Percentiles rank a stretch among this genome's conserved stretches.
Conservation (phyloP, 2,888 invertebrate genomes). For the Bombyx huttoni region DNA sequence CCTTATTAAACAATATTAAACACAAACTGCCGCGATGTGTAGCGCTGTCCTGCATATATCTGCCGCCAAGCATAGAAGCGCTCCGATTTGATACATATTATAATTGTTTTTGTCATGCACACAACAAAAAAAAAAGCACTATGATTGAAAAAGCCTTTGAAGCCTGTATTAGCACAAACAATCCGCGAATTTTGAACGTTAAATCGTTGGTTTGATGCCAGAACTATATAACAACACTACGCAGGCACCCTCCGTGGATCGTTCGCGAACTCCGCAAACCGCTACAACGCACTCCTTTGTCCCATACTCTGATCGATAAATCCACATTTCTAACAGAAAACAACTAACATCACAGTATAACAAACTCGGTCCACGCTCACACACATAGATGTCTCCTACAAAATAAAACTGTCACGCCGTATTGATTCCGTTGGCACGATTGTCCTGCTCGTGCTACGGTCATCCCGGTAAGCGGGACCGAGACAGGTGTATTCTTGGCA, state of each 20-base stretch:
- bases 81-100: too few relatives aligned
- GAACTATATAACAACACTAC: too few relatives aligned
- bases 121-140: too few relatives aligned
- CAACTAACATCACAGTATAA: not conserved
- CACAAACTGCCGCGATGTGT: too few relatives aligned
- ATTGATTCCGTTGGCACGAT: conserved; percentile 55
- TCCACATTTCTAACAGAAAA: not conserved
- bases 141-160: too few relatives aligned
- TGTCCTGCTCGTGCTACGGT: conserved; percentile 26
- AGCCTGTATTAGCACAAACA: too few relatives aligned
- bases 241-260: conserved; percentile 7
- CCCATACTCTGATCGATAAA: not conserved
- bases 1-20: too few relatives aligned
- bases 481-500: conserved; percentile 33
- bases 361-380: conserved; percentile 12
- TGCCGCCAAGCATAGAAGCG: too few relatives aligned
- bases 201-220: too few relatives aligned
- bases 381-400: conserved; percentile 47
- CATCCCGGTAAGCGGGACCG: conserved; percentile 14
- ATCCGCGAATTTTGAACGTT: too few relatives aligned
- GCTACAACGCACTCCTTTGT: not conserved
- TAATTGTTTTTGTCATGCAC: too few relatives aligned
- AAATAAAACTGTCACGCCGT: conserved; percentile 64
- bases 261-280: conserved; percentile 5
- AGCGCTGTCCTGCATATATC: too few relatives aligned